Evolutionary conservation across 2,888 invertebrate species (phyloP), one percentile per base, ranked within the genome.

Genomic region (Monochamus alternatus): DNA sequence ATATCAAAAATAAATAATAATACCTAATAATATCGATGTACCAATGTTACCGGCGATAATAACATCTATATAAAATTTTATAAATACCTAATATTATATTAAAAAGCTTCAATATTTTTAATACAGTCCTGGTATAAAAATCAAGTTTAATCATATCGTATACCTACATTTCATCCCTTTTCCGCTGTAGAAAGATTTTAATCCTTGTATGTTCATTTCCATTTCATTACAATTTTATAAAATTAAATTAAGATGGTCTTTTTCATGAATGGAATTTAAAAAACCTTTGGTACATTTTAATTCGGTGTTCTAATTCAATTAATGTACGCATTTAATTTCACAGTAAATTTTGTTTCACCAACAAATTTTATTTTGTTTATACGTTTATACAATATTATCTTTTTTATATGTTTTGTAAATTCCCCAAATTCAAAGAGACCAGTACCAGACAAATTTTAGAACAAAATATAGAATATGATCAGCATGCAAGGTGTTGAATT

Each of bases 231-330:
- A 52, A 2, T 52, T 65, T 52, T 12, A 31, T 65, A 31, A 22
- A 52, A 51, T 12, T 31, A 3, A 8, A 51, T 22, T 64, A 14
- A 44, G 12, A 31, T 51, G 47, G 65, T 65, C 65, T 10, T 65
- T 65, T 52, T 10, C 65, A 65, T 51, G 14, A 65, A 47, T 65
- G 65, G 30, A 65, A 31, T 65, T 65, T 65, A 65, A 65, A 65
- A 51, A 31, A 22, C n/a, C 4, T 47, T 47, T 30, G 38, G 38
- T n/a, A n/a, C 60, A 31, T 32, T 32, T 60, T 32, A 60, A 60
- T 60, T 60, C 38, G 10, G 9, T 31, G n/a, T 60, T 60, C 32
- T 12, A 60, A 60, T 32, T 60, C n/a, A 60, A 60, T 60, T 60
- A 9, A 12, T 58, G 60, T 31, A 60, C 32, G 60, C 12, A 32